Conservation (phyloP, 2,113 vertebrate species). For the Oncorhynchus tshawytscha region DNA sequence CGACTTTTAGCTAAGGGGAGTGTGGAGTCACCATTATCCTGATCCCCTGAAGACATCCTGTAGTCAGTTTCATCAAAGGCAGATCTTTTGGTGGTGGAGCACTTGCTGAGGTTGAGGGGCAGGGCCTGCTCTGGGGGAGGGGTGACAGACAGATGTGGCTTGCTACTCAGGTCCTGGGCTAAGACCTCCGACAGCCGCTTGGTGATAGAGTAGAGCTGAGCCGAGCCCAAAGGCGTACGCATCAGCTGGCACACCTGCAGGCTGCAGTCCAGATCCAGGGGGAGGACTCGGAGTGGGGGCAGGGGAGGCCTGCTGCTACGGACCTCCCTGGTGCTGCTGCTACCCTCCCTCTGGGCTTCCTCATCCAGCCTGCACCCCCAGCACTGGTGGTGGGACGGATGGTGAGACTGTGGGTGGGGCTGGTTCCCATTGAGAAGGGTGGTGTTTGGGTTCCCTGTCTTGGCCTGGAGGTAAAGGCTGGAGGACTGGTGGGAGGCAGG, state of each 20-base stretch:
- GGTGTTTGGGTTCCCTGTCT: constrained; percentile 39
- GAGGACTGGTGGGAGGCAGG: constrained; percentile 33
- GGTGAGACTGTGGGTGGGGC: background rate
- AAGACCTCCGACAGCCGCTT: constrained; percentile 73
- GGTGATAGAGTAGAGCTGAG: constrained; percentile 74
- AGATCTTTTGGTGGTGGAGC: constrained; percentile 55
- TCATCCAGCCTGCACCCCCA: constrained; percentile 45
- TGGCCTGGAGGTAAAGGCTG: constrained; percentile 54
- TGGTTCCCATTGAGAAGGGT: constrained; percentile 40
- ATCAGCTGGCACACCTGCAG: constrained; percentile 77
- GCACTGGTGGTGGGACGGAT: constrained; percentile 48
- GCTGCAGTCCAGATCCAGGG: constrained; percentile 77
- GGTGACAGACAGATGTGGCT: constrained; percentile 31
- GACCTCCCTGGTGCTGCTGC: constrained; percentile 33
- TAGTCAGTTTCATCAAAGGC: constrained; percentile 30
- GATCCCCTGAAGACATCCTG: background rate
- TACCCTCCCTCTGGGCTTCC: constrained; percentile 19
- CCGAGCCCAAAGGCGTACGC: constrained; percentile 65
- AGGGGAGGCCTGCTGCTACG: constrained; percentile 46
- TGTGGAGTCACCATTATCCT: constrained; percentile 19
- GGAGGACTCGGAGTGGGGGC: constrained; percentile 74
- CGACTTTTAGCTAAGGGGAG: constrained; percentile 43
- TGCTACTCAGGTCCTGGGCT: constrained; percentile 69
- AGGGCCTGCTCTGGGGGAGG: constrained; percentile 69
- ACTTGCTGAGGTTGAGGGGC: constrained; percentile 77